Percentiles rank a stretch among this genome's conserved stretches.
These are phyloP conservation scores for Branchinecta sandiegonensis DNA, from an alignment of 2,888 invertebrate genomes.

Conservation along the genomic window DNA sequence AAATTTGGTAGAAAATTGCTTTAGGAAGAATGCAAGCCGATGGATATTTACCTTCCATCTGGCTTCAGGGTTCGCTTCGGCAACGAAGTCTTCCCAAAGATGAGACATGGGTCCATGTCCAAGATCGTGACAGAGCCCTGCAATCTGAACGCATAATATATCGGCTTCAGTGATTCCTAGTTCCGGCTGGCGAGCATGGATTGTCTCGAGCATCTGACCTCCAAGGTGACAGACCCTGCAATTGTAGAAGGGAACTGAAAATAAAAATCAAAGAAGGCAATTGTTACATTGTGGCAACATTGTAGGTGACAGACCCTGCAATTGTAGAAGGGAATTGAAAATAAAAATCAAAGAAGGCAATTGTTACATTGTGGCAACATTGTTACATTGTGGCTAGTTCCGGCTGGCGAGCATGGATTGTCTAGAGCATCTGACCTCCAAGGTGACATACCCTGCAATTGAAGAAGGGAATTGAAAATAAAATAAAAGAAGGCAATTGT, in stretches of 20 bases:
- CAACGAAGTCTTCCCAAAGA: conserved; percentile 43
- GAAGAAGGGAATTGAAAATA: conserved; percentile 17
- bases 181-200: conserved; percentile 31
- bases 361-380: too few species aligned
- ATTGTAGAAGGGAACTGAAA: conserved; percentile 22
- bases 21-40: too few species aligned
- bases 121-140: conserved; percentile 51
- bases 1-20: too few species aligned
- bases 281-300: too few species aligned
- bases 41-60: conserved; percentile 30
- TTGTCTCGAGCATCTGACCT: conserved; percentile 33
- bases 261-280: too few species aligned
- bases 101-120: conserved; percentile 56
- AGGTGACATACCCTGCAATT: conserved; percentile 40
- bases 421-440: conserved; percentile 36
- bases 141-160: conserved; percentile 43
- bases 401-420: conserved; percentile 32
- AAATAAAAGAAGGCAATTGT: too few species aligned
- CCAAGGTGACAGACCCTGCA: conserved; percentile 42
- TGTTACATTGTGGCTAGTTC: too few species aligned
- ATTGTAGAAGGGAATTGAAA: conserved; percentile 22
- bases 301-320: conserved; percentile 41
- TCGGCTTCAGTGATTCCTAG: conserved; percentile 38
- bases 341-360: too few species aligned
- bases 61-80: conserved; percentile 27